Conservation (phyloP, 2,113 vertebrate species). For the Anguilla rostrata region DNA sequence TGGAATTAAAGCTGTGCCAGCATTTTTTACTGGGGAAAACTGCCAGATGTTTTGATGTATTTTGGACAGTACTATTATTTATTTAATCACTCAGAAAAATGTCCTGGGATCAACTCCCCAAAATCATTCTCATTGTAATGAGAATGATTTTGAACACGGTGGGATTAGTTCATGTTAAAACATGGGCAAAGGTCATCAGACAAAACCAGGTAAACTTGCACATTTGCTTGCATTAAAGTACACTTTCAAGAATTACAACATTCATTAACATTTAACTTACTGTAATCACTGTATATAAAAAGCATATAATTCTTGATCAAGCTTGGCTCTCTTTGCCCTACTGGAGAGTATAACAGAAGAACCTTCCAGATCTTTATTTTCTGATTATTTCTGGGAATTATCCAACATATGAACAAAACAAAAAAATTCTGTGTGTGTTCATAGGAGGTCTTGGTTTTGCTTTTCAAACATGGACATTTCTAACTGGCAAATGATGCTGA, state of each 20-base stretch:
- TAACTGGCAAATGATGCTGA: no score
- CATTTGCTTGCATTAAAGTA: not conserved
- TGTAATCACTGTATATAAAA: no score
- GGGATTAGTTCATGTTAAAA: not conserved
- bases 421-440: not conserved
- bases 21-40: not conserved
- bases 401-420: constrained; percentile 44
- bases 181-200: not conserved
- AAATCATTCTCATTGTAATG: not conserved
- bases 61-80: not conserved
- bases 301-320: not conserved
- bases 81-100: not conserved
- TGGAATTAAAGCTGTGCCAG: not conserved
- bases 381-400: constrained; percentile 44
- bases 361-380: constrained; percentile 1
- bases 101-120: not conserved
- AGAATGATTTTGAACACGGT: no score
- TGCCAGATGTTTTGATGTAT: not conserved
- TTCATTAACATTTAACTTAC: no score
- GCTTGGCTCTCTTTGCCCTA: not conserved
- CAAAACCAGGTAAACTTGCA: not conserved
- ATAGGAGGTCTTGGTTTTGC: no score
- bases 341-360: not conserved
- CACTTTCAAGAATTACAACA: not conserved
- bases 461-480: not conserved